Evolutionary conservation across 92 coral and sea anemone genomes (phyloP), one percentile per base, ranked within the genome.

Genomic region (Epizoanthus stellaris): DNA sequence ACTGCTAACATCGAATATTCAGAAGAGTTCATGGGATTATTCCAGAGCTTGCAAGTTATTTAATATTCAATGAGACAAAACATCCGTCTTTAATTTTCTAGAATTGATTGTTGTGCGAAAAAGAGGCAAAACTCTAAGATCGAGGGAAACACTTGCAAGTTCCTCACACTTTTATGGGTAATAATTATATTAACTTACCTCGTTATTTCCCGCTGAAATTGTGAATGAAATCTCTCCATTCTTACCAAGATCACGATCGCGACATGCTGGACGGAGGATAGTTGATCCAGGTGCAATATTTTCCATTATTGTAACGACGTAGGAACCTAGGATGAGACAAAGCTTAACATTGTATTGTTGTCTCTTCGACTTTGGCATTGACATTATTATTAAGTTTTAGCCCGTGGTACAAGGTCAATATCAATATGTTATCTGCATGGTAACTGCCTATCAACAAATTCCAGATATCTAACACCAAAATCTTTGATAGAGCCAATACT

Each of bases 161-260:
- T 8, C 69, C 17, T 36, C 34, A 30, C 36, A 30, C 36, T 30
- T 30, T 30, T 30, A 1, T 30, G 36, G 1, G 36, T 15, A 19
- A 13, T 7, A 30, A 15, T 25, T 19, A 3, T 15, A 7, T 38
- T 12, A 4, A 4, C 30, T 45, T 68, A 95, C 98, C 98, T 94
- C 80, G 67, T 86, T 65, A 56, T 94, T 92, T 58, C 93, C 96
- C 14, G 89, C 70, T 15, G 89, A 43, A 11, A 95, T 92, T 58
- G 77, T 60, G 84, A 92, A 94, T 13, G 92, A 81, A 52, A 95
- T 71, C 56, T 90, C 88, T 40, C 91, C 93, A 85, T 95, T 95
- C 45, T 56, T 90, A 19, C 96, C 97, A 19, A 86, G 80, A 82
- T 95, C 98, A 54, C 94, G 84, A 67, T 95, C 98, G 12, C 42